Conservation (phyloP, 1,140 invertebrate species). For the Saccostrea glomerata region DNA sequence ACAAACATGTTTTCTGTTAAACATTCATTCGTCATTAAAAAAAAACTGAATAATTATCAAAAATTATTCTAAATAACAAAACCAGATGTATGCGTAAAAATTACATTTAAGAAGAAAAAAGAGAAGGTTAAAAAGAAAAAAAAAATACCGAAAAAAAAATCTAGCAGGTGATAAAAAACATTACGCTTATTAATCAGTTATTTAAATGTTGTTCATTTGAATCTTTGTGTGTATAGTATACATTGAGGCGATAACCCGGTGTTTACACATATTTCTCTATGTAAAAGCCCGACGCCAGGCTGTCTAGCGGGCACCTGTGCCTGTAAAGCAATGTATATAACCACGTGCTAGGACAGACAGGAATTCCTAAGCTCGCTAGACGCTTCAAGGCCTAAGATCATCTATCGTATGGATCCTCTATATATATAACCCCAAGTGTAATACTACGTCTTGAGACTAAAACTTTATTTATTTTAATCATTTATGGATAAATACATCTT, state of each 20-base stretch:
- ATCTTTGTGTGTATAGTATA: conserved; percentile 32
- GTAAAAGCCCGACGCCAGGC: conserved; percentile 52
- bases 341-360: conserved; percentile 52
- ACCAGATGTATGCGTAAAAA: not conserved
- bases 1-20: conserved; percentile 2
- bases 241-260: conserved; percentile 10
- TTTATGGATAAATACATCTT: not conserved
- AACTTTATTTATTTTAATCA: conserved; percentile 29
- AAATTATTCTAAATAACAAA: not conserved
- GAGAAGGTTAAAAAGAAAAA: not conserved
- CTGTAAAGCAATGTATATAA: conserved; percentile 23
- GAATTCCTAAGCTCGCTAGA: conserved; percentile 48
- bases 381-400: conserved; percentile 44
- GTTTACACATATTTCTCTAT: conserved; percentile 55
- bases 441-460: not conserved
- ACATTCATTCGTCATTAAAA: not conserved
- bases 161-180: conserved; percentile 34
- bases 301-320: conserved; percentile 52
- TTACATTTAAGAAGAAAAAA: not conserved
- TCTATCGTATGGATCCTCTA: conserved; percentile 40
- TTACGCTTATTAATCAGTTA: conserved; percentile 38
- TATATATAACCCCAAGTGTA: conserved; percentile 38
- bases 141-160: not conserved
- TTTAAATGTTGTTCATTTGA: conserved; percentile 37
- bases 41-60: not conserved